Base-by-base conservation (phyloP, 2,888 invertebrate genomes). In the Chalcis sispes region DNA sequence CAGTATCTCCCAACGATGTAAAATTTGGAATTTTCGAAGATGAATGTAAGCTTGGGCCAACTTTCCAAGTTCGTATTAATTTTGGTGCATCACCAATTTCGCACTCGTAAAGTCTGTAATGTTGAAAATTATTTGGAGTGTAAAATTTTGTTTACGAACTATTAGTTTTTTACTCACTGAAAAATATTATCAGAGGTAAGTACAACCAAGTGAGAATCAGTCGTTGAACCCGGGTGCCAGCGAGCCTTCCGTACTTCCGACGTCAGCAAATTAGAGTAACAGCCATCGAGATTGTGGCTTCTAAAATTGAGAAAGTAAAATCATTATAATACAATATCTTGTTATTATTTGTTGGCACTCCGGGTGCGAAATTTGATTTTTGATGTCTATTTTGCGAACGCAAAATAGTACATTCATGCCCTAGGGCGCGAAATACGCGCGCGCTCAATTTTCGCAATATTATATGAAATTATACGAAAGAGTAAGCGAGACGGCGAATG, bases 111-210 rank as follows among this genome's bases (percentile, higher is more conserved):
- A 91, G 79, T 87, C 89, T 78, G 8, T 20, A 42, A 2, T 1
- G n/a, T 29, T 15, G 42, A 58, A 56, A 27, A 7, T 50, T 50
- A 7, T 50, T 50, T 50, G 13, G 15, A 42, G 2, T 42, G 8
- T 42, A 42, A 13, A 36, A 36, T 36, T 36, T 7, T 10, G 42
- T 13, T n/a, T n/a, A n/a, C n/a, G n/a, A n/a, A 20, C 1, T 8
- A 20, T 50, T 50, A n/a, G 23, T 32, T 18, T 50, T 27, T 10
- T 3, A 32, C 86, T 89, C 89, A 95, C 95, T 96, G 94, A 84
- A 98, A 92, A 40, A 93, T 92, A 85, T 97, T 97, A 86, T 97
- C 95, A 0, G 96, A 95, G 2, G 96, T 94, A 27, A 98, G 91
- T 0, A 96, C 92, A 18, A 95, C 89, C 1, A 97, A 87, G 87